These are phyloP conservation scores for Drosophila parabipectinata DNA, from an alignment of 1,140 invertebrate genomes.

Conservation along the genomic window DNA sequence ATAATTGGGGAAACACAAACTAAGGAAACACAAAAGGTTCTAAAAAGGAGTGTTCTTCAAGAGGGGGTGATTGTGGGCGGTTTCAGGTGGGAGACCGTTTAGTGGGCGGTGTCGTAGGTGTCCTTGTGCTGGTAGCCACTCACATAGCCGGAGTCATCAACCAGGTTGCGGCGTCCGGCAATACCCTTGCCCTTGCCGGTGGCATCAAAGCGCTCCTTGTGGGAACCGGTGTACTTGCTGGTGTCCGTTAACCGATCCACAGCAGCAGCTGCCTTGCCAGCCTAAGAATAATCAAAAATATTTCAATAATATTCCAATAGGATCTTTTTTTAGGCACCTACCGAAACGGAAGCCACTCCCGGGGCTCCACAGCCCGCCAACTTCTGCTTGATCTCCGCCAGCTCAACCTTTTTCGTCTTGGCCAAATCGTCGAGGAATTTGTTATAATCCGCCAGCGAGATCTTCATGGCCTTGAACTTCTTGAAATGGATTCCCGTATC, in stretches of 20 bases:
- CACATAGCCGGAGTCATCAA: slow-evolving; percentile 93
- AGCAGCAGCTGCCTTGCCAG: slow-evolving; percentile 89
- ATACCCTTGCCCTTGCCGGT: slow-evolving; percentile 95
- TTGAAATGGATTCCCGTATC: slow-evolving; percentile 96
- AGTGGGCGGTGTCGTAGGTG: slow-evolving; percentile 87
- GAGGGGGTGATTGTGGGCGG: slow-evolving; percentile 5
- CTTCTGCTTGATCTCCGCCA: slow-evolving; percentile 90
- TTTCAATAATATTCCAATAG: background rate
- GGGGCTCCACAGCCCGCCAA: slow-evolving; percentile 91
- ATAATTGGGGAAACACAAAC: slow-evolving; percentile 43
- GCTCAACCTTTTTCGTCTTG: slow-evolving; percentile 91
- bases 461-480: slow-evolving; percentile 92
- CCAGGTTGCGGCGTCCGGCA: slow-evolving; percentile 91
- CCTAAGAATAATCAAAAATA: slow-evolving; percentile 61
- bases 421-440: slow-evolving; percentile 92
- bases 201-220: slow-evolving; percentile 94
- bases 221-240: slow-evolving; percentile 95
- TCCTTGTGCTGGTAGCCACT: slow-evolving; percentile 95
- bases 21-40: slow-evolving; percentile 37
- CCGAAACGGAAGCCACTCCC: slow-evolving; percentile 85
- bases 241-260: slow-evolving; percentile 95
- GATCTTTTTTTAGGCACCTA: slow-evolving; percentile 58
- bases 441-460: slow-evolving; percentile 90
- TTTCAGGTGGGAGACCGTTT: slow-evolving; percentile 44
- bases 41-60: slow-evolving; percentile 10